Conservation (phyloP, 2,797 vertebrate genomes). For the Microctenopoma lineatum region DNA sequence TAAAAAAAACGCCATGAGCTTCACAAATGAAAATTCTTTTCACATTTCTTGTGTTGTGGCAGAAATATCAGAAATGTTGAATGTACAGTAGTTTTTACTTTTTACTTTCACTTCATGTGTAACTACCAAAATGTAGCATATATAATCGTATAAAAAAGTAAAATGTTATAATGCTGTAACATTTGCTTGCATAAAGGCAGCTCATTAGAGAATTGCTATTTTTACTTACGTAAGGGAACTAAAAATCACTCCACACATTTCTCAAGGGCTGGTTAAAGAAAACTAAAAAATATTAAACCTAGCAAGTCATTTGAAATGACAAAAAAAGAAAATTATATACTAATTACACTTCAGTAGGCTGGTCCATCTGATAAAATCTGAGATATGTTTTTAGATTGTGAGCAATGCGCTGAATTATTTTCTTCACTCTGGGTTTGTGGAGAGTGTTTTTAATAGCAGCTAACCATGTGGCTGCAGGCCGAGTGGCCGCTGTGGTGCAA, state of each 20-base stretch:
- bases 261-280: background rate
- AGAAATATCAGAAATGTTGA: background rate
- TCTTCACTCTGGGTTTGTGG: conserved; percentile 65
- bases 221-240: background rate
- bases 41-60: background rate
- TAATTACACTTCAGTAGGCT: conserved; percentile 33
- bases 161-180: background rate
- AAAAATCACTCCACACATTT: background rate
- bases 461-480: conserved; percentile 68
- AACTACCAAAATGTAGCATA: background rate
- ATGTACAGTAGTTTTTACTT: too few species aligned
- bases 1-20: too few species aligned
- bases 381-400: conserved; percentile 67
- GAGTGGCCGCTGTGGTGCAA: conserved; percentile 65
- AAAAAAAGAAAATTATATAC: background rate
- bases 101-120: background rate
- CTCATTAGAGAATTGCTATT: background rate
- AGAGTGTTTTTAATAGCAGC: conserved; percentile 73
- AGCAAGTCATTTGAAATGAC: conserved; percentile 11
- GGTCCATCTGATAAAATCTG: conserved; percentile 49
- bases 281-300: background rate
- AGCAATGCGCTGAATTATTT: conserved; percentile 65
- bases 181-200: background rate
- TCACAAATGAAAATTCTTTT: background rate
- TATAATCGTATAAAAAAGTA: too few species aligned